These are phyloP conservation scores for Epinephelus cyanopodus DNA, from an alignment of 2,113 vertebrate species.

Conservation along the genomic window DNA sequence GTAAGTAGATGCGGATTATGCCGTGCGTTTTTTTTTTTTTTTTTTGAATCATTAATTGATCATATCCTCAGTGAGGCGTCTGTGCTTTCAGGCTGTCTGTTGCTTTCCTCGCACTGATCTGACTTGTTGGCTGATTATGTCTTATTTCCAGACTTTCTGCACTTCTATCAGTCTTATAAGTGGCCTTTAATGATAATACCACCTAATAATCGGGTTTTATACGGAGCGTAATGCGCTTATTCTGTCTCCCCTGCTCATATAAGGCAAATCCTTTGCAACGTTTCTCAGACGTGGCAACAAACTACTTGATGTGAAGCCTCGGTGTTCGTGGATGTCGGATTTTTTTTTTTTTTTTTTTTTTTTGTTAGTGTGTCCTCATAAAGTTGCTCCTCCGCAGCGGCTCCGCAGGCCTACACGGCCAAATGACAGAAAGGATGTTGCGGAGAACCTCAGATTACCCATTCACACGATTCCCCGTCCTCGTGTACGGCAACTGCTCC, in stretches of 20 bases:
- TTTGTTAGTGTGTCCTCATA: conserved; percentile 29
- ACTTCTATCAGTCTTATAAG: conserved; percentile 14
- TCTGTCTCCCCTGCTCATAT: conserved; percentile 1
- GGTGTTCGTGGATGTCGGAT: neutral
- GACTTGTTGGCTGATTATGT: conserved; percentile 55
- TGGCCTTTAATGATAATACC: neutral
- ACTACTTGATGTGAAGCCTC: conserved; percentile 37
- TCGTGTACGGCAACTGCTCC: conserved; percentile 39
- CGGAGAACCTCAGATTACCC: conserved; percentile 56
- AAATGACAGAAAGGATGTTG: conserved; percentile 63
- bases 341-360: neutral
- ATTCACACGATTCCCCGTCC: conserved; percentile 29
- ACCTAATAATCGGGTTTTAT: too few species aligned
- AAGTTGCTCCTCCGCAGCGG: conserved; percentile 76
- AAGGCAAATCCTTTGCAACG: conserved; percentile 6
- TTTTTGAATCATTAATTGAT: conserved; percentile 50
- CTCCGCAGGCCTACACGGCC: conserved; percentile 66
- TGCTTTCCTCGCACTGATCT: conserved; percentile 40
- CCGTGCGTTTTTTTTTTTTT: conserved; percentile 11
- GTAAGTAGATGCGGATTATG: conserved; percentile 87
- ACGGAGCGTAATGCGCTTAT: conserved; percentile 20
- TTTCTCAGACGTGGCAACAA: conserved; percentile 3
- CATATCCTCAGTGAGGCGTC: conserved; percentile 13
- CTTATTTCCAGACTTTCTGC: conserved; percentile 30
- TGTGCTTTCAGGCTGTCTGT: conserved; percentile 32